A percentile compares a stretch with the other conserved stretches of the same genome.
Conservation (phyloP, 1,140 invertebrate genomes). For the Eumeta japonica region DNA sequence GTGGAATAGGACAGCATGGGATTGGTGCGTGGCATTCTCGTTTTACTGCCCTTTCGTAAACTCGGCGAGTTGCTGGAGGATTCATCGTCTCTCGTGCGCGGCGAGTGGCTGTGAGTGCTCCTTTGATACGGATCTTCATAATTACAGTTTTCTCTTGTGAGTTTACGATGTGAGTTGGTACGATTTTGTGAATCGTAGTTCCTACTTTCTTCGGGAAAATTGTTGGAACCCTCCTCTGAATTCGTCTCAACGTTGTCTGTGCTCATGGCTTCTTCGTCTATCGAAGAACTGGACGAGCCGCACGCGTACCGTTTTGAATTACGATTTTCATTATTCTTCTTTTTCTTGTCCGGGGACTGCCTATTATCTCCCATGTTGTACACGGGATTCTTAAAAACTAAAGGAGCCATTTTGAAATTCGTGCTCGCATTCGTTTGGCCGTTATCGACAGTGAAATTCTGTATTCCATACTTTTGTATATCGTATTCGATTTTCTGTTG, state of each 20-base stretch:
- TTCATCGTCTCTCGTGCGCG: conserved; percentile 42
- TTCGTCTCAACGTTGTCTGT: conserved; percentile 58
- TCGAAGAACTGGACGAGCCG: conserved; percentile 59
- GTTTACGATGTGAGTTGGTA: conserved; percentile 52
- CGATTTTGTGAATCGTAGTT: conserved; percentile 58
- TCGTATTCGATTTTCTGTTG: conserved; percentile 57
- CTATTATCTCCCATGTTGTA: conserved; percentile 69
- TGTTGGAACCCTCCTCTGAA: conserved; percentile 54
- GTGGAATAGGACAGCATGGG: conserved; percentile 55
- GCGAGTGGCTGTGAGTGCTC: conserved; percentile 43
- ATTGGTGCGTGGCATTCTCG: conserved; percentile 55
- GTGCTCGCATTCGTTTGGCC: conserved; percentile 53
- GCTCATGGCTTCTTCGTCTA: conserved; percentile 57
- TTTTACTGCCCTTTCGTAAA: conserved; percentile 44
- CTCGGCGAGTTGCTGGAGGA: conserved; percentile 51
- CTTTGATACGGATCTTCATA: conserved; percentile 56
- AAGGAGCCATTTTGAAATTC: conserved; percentile 60
- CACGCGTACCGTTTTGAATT: conserved; percentile 51
- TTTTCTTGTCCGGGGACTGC: conserved; percentile 36
- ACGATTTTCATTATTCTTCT: conserved; percentile 42
- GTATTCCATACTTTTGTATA: conserved; percentile 55
- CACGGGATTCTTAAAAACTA: conserved; percentile 86
- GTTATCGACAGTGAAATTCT: conserved; percentile 55
- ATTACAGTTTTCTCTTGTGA: conserved; percentile 50
- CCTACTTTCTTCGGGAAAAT: conserved; percentile 52